These are phyloP conservation scores for Dicerorhinus sumatrensis DNA, from an alignment of 2,113 vertebrate species.

Conservation along the genomic window DNA sequence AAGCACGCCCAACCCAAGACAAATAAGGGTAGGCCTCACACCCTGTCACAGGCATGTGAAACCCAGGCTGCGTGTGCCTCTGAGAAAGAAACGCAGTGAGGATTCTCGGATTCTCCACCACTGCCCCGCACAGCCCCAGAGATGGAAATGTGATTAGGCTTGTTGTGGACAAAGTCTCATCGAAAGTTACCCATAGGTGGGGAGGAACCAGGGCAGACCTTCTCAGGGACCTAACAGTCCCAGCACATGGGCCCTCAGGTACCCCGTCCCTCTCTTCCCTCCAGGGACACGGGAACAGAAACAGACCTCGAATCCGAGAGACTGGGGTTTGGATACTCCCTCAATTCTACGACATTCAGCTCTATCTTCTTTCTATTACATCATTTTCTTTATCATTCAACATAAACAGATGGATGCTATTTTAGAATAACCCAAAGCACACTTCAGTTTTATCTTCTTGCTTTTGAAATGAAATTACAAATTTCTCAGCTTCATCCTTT, in stretches of 20 bases:
- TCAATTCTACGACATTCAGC: accelerated
- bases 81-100: accelerated
- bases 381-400: not conserved
- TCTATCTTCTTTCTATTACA: not conserved
- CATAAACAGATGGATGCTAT: not conserved
- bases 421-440: not conserved
- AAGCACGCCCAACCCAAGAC: not conserved
- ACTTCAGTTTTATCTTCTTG: not conserved
- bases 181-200: accelerated
- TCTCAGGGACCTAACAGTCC: not conserved
- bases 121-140: not conserved
- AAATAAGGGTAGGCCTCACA: not conserved
- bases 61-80: not conserved
- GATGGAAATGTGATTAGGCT: not conserved
- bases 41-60: accelerated
- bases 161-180: not conserved
- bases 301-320: not conserved
- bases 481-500: not conserved
- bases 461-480: not conserved
- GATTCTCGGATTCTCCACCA: not conserved
- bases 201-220: not conserved
- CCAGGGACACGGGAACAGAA: not conserved
- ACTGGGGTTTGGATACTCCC: too few relatives aligned
- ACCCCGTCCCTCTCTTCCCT: not conserved
- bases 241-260: accelerated